phyloP scores from a whole-genome alignment of 2,888 invertebrate species.

The Tipula helvola region DNA sequence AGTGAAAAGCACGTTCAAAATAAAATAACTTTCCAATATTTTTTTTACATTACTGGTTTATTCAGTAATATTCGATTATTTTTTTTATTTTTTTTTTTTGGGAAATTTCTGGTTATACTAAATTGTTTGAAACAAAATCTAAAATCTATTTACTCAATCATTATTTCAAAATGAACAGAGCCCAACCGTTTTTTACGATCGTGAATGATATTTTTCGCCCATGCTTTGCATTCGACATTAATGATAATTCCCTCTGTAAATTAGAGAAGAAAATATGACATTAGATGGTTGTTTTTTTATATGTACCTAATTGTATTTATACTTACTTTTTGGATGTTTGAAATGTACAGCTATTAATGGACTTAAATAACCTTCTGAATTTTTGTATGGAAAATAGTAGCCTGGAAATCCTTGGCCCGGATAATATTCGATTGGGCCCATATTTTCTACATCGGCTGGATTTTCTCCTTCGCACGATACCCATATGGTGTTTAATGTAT shows the following conservation, averaged over 20 bases:
- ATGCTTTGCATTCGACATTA: slow-evolving; percentile 59
- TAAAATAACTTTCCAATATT: not conserved
- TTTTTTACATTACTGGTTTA: not conserved
- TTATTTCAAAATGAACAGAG: slow-evolving; percentile 59
- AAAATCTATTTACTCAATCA: slow-evolving; percentile 38
- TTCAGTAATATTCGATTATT: not conserved
- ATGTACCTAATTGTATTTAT: no score
- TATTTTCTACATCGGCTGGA: slow-evolving; percentile 81
- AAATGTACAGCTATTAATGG: slow-evolving; percentile 81
- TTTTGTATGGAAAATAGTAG: slow-evolving; percentile 80
- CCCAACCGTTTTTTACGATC: slow-evolving; percentile 55
- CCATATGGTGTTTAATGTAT: slow-evolving; percentile 66
- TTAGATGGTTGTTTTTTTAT: not conserved
- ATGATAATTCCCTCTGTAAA: slow-evolving; percentile 41
- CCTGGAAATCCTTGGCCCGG: slow-evolving; percentile 77
- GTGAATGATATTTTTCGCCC: slow-evolving; percentile 55
- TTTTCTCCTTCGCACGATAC: slow-evolving; percentile 90
- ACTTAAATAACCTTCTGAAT: slow-evolving; percentile 76
- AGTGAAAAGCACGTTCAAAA: not conserved
- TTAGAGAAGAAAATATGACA: not conserved
- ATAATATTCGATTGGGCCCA: slow-evolving; percentile 71
- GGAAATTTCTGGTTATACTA: not conserved
- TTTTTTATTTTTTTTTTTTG: not conserved
- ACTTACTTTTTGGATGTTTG: slow-evolving; percentile 68
- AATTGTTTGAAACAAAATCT: not conserved